These are phyloP conservation scores for Adelognathus sp. DNA, from an alignment of 2,888 invertebrate genomes.

Conservation along the genomic window DNA sequence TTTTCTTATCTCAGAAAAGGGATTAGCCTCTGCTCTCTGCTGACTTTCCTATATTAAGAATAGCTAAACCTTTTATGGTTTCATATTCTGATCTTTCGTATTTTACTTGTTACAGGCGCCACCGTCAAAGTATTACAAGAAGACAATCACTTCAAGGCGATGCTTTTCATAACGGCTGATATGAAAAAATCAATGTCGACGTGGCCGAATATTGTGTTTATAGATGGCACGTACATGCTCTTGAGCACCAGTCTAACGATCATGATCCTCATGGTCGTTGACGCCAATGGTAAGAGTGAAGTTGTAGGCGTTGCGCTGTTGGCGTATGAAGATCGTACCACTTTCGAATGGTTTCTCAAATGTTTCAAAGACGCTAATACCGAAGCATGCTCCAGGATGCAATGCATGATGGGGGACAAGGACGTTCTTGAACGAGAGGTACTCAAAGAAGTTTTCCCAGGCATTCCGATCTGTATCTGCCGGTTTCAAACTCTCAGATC, in stretches of 20 bases:
- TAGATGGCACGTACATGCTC: constrained; percentile 60
- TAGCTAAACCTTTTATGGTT: not conserved
- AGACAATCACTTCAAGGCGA: not conserved
- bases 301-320: constrained; percentile 50
- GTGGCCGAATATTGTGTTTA: constrained; percentile 47
- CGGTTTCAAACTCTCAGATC: constrained; percentile 16
- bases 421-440: constrained; percentile 42
- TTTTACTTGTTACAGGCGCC: not conserved
- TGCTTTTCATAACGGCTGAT: constrained; percentile 52
- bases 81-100: not conserved
- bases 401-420: constrained; percentile 56
- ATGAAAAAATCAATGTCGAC: constrained; percentile 42
- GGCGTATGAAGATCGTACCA: not conserved
- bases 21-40: too few relatives aligned
- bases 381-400: constrained; percentile 27
- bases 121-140: not conserved
- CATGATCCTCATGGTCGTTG: constrained; percentile 50
- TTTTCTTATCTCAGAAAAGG: too few relatives aligned
- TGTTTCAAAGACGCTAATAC: constrained; percentile 37
- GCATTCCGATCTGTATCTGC: constrained; percentile 18
- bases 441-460: constrained; percentile 19
- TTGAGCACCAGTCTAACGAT: constrained; percentile 41
- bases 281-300: constrained; percentile 43
- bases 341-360: constrained; percentile 46
- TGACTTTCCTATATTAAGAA: too few relatives aligned